Percentiles rank a stretch among this genome's conserved stretches.
Evolutionary conservation across 2,888 invertebrate genomes (phyloP).

Genomic region (Melanchra persicariae): DNA sequence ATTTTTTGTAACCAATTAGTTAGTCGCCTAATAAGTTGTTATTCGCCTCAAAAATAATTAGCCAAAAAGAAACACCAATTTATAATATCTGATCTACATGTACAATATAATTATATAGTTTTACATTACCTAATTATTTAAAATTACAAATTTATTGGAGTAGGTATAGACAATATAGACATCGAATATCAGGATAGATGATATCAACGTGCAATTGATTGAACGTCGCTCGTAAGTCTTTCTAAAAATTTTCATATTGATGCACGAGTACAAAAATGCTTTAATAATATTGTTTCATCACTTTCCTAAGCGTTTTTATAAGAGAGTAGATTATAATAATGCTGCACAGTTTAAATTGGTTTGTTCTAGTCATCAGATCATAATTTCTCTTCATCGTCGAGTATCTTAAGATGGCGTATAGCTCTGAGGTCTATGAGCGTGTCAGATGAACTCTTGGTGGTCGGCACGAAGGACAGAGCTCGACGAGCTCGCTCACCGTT

Average conservation of each 20-base stretch:
- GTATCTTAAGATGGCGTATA: slow-evolving; percentile 81
- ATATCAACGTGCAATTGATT: not conserved
- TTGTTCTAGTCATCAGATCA: slow-evolving; percentile 58
- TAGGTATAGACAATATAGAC: slow-evolving; percentile 17
- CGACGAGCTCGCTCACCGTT: slow-evolving; percentile 92
- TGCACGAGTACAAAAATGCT: not conserved
- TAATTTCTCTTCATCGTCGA: slow-evolving; percentile 83
- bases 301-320: slow-evolving; percentile 20
- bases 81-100: not conserved
- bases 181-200: not conserved
- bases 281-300: not conserved
- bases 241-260: not conserved
- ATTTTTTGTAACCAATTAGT: no score
- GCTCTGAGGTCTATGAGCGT: slow-evolving; percentile 87
- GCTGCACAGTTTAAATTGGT: slow-evolving; percentile 30
- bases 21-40: no score
- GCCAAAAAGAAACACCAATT: slow-evolving; percentile 1
- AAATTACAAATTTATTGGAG: slow-evolving; percentile 2
- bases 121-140: not conserved
- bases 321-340: slow-evolving; percentile 11
- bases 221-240: slow-evolving; percentile 3
- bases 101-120: not conserved
- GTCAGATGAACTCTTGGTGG: slow-evolving; percentile 90
- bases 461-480: slow-evolving; percentile 93
- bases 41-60: no score